Evolutionary conservation across 1,140 invertebrate species (phyloP), one percentile per base, ranked within the genome.

Genomic region (Lucilia cuprina): DNA sequence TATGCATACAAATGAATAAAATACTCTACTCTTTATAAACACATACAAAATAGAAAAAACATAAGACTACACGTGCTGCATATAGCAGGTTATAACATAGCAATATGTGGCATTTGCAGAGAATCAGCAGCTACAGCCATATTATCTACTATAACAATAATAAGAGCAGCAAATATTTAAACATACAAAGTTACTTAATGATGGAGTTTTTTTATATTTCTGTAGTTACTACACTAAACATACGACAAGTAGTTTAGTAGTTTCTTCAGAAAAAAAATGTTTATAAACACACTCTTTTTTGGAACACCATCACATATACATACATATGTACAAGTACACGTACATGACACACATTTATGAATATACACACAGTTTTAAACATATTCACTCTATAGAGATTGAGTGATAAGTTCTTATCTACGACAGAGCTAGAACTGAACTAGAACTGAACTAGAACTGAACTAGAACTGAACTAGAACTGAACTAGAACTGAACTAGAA

Each of bases 1-100:
- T 80, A 49, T 80, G 77, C 77, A 80, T 80, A 80, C 77, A 80
- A 80, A 80, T 80, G 77, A 80, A 70, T 60, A n/a, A 60, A 60
- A 60, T 12, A 25, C 19, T 70, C 3, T 70, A 70, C 19, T 60
- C 55, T 60, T 30, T 30, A 19, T 17, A 49, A 49, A 55, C 50
- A 55, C 9, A 55, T 12, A 55, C 17, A 55, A 55, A 10, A 55
- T 4, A n/a, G 12, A n/a, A 55, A 55, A n/a, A 55, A 55, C 1
- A 55, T 55, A 55, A 5, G 50, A 17, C 5, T 10, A 41, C 41
- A 41, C 41, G 41, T 41, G 41, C 41, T 41, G 41, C 41, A 41
- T 41, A 5, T 60, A n/a, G 55, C 55, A n/a, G 14, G 55, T 7
- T 60, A 3, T n/a, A 60, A 60, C 55, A 17, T 60, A 60, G 55